Percentiles rank a stretch among this genome's conserved stretches.
phyloP scores from a whole-genome alignment of 2,113 vertebrate species.

The Sphyrna mokarran region DNA sequence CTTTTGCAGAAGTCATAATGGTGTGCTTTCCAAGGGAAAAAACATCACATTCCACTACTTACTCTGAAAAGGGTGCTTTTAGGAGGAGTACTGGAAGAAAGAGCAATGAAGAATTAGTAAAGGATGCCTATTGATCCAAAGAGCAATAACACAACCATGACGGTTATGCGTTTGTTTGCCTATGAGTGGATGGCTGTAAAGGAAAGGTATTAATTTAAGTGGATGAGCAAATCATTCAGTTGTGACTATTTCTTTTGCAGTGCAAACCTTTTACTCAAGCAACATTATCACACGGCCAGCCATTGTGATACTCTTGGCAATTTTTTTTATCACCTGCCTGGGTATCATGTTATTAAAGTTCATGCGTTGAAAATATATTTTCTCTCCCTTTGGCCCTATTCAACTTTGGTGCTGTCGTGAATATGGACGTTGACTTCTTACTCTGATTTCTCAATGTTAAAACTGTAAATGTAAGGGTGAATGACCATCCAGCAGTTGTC shows the following conservation, averaged over 20 bases:
- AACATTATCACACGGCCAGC: neutral
- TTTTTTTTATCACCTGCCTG: neutral
- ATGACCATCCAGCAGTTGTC: neutral
- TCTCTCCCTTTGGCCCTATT: neutral
- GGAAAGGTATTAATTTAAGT: neutral
- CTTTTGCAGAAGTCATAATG: neutral
- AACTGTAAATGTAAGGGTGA: no score
- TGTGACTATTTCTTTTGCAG: neutral
- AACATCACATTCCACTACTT: neutral
- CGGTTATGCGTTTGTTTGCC: neutral
- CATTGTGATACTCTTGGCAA: neutral
- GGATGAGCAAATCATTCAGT: neutral
- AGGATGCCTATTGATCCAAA: neutral
- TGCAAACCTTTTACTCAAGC: neutral
- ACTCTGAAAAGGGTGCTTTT: neutral
- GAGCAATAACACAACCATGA: neutral
- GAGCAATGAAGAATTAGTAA: neutral
- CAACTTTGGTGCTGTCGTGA: neutral
- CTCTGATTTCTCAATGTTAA: neutral
- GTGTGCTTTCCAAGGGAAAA: neutral
- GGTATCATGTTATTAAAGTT: neutral
- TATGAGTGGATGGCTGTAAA: neutral
- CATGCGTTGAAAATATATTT: constrained; percentile 1
- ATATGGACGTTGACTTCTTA: neutral
- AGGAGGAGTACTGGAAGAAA: neutral